phyloP scores from a whole-genome alignment of 2,797 vertebrate species.

The Gadopsis bispinosus region DNA sequence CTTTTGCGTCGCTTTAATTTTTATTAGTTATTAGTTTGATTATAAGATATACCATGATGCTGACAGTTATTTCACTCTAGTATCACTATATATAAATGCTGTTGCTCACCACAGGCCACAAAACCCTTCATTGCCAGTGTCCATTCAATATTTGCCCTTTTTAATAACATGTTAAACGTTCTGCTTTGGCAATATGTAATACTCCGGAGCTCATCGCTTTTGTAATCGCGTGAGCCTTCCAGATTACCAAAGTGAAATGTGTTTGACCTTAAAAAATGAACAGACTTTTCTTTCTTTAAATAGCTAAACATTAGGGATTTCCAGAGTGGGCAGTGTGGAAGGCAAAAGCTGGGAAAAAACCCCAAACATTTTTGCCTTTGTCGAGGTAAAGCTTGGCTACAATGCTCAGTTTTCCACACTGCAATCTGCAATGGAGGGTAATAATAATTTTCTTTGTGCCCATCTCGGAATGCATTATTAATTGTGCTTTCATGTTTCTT shows the following conservation, averaged over 20 bases:
- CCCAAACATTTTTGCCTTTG: background rate
- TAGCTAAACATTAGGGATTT: background rate
- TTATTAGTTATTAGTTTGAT: background rate
- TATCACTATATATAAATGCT: background rate
- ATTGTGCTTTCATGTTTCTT: constrained; percentile 81
- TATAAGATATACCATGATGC: background rate
- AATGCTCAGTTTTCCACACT: background rate
- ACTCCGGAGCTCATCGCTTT: background rate
- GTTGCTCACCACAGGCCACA: background rate
- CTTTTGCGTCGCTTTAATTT: background rate
- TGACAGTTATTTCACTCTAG: background rate
- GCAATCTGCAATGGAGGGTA: constrained; percentile 21
- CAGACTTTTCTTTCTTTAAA: background rate
- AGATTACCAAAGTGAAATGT: constrained; percentile 1
- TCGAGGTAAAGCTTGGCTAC: constrained; percentile 1
- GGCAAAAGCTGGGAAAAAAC: constrained; percentile 1
- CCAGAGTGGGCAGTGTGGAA: background rate
- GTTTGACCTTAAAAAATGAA: background rate
- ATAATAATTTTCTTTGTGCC: constrained; percentile 54
- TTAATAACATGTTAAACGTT: background rate
- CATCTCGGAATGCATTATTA: constrained; percentile 75
- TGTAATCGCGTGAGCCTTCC: background rate
- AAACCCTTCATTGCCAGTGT: background rate
- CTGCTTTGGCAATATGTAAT: background rate
- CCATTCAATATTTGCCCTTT: background rate